Evolutionary conservation across 2,113 vertebrate genomes (phyloP).

Genomic region (Synodontis membranacea): DNA sequence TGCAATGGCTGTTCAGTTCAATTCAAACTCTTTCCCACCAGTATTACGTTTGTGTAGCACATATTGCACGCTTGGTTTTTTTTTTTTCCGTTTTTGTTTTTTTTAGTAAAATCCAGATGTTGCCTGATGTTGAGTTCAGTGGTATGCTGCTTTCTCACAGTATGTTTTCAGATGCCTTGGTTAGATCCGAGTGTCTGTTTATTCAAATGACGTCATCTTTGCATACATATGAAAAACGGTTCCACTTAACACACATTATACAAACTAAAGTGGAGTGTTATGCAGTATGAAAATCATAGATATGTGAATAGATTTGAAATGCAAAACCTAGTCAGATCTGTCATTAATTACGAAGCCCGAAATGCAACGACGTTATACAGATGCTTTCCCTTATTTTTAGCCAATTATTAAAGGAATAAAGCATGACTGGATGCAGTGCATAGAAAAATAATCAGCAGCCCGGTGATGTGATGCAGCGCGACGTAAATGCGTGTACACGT

Average conservation of each 20-base stretch:
- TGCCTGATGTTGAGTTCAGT: slow-evolving; percentile 5
- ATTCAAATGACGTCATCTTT: slow-evolving; percentile 15
- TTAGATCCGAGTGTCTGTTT: not conserved
- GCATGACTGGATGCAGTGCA: not conserved
- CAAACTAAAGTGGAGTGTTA: not conserved
- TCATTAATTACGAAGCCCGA: not conserved
- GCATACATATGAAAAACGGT: not conserved
- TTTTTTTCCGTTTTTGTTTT: no score
- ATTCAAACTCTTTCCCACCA: slow-evolving; percentile 15
- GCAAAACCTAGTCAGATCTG: not conserved
- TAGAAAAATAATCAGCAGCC: not conserved
- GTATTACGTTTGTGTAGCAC: not conserved
- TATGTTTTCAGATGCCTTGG: not conserved
- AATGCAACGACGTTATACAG: not conserved
- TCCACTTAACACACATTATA: not conserved
- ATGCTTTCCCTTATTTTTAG: not conserved
- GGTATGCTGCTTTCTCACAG: not conserved
- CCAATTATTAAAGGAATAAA: not conserved
- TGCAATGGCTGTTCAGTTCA: slow-evolving; percentile 7
- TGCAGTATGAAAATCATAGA: not conserved
- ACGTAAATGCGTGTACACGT: not conserved
- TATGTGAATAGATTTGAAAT: not conserved
- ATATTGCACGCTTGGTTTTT: slow-evolving; percentile 3
- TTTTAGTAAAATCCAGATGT: not conserved
- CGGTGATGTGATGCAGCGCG: not conserved